phyloP scores from a whole-genome alignment of 2,113 vertebrate species.

The Empidonax traillii region DNA sequence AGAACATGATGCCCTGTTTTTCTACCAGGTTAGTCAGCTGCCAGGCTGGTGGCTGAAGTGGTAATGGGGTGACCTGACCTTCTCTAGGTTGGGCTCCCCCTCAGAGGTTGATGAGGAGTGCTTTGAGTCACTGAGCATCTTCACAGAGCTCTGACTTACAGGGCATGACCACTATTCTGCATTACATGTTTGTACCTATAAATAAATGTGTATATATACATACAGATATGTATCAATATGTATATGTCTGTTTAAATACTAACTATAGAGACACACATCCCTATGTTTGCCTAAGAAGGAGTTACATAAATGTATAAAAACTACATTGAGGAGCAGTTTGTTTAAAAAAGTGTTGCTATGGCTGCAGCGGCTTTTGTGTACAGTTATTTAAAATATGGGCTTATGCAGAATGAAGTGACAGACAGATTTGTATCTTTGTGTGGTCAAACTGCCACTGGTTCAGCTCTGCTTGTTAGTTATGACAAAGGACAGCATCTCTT shows the following conservation, averaged over 20 bases:
- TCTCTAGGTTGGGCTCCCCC: background rate
- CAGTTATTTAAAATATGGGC: background rate
- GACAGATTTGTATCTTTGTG: background rate
- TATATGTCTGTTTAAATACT: background rate
- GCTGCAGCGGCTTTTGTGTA: background rate
- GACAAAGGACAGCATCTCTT: background rate
- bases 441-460: background rate
- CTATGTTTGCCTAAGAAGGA: background rate
- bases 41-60: background rate
- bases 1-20: rapidly evolving
- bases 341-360: background rate
- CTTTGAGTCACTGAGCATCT: background rate
- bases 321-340: background rate
- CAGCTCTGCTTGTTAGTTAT: background rate
- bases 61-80: background rate
- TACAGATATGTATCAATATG: background rate
- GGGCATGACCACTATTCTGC: background rate
- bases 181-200: background rate
- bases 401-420: background rate
- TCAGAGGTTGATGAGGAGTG: background rate
- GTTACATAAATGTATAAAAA: background rate
- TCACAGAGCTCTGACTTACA: background rate
- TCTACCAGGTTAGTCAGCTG: background rate
- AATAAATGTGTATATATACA: background rate
- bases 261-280: background rate